Conservation (phyloP, 2,888 invertebrate genomes). For the Spicauda simplicius region DNA sequence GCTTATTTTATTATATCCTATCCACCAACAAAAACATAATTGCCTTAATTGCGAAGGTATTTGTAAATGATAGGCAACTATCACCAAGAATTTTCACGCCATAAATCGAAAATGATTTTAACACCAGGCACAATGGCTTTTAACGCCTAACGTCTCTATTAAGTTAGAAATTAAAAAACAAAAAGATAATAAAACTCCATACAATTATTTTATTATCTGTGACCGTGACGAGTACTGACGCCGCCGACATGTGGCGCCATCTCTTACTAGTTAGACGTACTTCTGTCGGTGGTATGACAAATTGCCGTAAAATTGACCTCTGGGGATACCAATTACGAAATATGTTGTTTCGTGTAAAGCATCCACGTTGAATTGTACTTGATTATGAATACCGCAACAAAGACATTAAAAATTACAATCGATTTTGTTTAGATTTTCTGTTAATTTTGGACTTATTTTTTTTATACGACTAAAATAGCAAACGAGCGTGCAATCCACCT, state of each 20-base stretch:
- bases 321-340: conserved; percentile 4
- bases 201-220: conserved; percentile 58
- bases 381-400: not conserved
- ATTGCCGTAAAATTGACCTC: conserved; percentile 32
- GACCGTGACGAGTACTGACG: conserved; percentile 58
- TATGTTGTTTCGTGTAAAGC: conserved; percentile 22
- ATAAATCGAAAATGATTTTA: conserved; percentile 46
- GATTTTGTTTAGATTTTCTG: not conserved
- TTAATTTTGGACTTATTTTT: not conserved
- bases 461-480: no score
- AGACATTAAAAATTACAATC: not conserved
- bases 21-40: conserved; percentile 11
- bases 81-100: conserved; percentile 38
- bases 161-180: conserved; percentile 47
- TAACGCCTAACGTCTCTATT: conserved; percentile 50
- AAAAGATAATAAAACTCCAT: conserved; percentile 15
- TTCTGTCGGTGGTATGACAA: conserved; percentile 30
- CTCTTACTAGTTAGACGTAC: conserved; percentile 53
- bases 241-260: conserved; percentile 65
- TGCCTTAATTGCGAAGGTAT: conserved; percentile 15
- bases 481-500: no score
- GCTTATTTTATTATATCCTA: not conserved
- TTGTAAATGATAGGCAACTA: conserved; percentile 17
- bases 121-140: conserved; percentile 43
- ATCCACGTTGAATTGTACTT: not conserved